Evolutionary conservation across 2,113 vertebrate genomes (phyloP).

Genomic region (Syngnathus floridae): DNA sequence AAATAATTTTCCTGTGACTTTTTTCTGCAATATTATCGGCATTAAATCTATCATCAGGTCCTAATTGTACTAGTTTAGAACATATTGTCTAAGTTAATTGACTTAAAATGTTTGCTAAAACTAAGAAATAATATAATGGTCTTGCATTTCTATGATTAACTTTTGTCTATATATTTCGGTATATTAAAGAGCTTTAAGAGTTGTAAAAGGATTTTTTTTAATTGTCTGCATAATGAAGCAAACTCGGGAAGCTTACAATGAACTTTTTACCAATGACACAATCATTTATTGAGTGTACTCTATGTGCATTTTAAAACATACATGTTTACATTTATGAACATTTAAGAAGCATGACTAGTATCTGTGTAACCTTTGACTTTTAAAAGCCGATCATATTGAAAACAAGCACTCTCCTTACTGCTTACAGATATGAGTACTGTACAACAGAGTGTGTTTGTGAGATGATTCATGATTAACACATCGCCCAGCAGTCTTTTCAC

Average conservation of each 20-base stretch:
- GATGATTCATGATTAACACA: constrained; percentile 5
- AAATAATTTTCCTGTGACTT: not conserved
- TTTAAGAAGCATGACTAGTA: not conserved
- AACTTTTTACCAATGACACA: not conserved
- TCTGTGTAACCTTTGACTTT: constrained; percentile 8
- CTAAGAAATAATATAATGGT: not conserved
- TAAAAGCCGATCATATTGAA: not conserved
- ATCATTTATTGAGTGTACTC: constrained; percentile 6
- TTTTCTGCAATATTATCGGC: not conserved
- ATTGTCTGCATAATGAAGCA: too few species aligned
- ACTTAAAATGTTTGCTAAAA: too few species aligned
- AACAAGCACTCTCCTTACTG: not conserved
- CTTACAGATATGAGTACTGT: not conserved
- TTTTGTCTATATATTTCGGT: too few species aligned
- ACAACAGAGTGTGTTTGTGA: not conserved
- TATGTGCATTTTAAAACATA: not conserved
- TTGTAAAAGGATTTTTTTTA: too few species aligned
- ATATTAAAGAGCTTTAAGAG: too few species aligned
- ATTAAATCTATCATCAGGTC: not conserved
- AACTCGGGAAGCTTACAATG: not conserved
- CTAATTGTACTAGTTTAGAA: not conserved
- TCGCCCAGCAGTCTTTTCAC: not conserved
- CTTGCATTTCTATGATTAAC: too few species aligned
- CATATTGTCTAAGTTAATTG: not conserved
- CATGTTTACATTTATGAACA: constrained; percentile 2